These are phyloP conservation scores for Chrosomus eos DNA, from an alignment of 2,797 vertebrate genomes.

Conservation along the genomic window DNA sequence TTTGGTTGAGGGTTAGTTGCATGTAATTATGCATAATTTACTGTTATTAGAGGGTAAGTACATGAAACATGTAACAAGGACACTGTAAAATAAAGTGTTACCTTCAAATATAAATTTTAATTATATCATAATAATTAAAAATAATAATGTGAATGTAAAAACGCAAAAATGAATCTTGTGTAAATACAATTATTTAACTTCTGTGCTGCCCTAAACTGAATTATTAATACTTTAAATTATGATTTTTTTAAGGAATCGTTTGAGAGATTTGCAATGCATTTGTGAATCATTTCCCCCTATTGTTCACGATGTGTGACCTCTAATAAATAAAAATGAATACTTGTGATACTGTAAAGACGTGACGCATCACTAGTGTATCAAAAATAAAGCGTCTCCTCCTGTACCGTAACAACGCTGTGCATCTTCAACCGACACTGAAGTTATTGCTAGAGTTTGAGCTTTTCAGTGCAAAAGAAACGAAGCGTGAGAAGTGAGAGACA, in stretches of 20 bases:
- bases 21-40: too few species aligned
- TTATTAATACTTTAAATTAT: background rate
- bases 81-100: too few species aligned
- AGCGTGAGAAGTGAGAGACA: background rate
- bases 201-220: background rate
- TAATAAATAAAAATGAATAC: background rate
- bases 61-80: too few species aligned
- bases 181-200: background rate
- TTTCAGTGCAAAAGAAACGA: background rate
- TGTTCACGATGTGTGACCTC: background rate
- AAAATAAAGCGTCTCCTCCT: constrained; percentile 1
- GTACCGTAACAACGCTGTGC: background rate
- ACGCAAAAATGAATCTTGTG: background rate
- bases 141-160: background rate
- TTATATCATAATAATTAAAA: background rate
- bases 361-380: constrained; percentile 11
- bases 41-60: too few species aligned
- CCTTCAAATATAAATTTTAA: background rate
- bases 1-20: too few species aligned
- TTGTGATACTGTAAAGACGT: background rate
- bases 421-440: background rate
- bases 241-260: background rate
- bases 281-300: background rate
- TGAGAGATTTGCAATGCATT: background rate
- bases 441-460: constrained; percentile 11